phyloP scores from a whole-genome alignment of 2,113 vertebrate genomes.

The Mormyrus iriodes region DNA sequence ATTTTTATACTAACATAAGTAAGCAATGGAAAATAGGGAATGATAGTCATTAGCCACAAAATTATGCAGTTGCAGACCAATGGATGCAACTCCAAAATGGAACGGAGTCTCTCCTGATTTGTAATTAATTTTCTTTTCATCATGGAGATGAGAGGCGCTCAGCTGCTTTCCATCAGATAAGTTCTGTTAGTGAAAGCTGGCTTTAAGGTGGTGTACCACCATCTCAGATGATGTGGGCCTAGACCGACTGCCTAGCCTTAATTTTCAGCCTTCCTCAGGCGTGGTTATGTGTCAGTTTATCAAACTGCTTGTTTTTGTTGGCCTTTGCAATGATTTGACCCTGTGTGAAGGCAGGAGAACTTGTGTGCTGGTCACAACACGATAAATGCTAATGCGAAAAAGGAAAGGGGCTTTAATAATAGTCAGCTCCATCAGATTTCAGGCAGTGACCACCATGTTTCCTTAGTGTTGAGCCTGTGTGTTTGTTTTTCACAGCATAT shows the following conservation, averaged over 20 bases:
- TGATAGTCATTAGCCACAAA: background rate
- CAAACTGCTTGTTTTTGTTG: background rate
- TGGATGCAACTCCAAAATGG: background rate
- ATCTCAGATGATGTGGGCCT: background rate
- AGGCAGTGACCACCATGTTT: background rate
- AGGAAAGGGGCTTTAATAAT: background rate
- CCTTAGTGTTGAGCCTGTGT: background rate
- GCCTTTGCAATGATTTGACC: background rate
- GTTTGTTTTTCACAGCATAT: background rate
- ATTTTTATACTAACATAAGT: background rate
- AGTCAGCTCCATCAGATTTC: background rate
- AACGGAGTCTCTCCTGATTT: background rate
- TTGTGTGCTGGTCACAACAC: background rate
- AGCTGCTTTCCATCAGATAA: background rate
- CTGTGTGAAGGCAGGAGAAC: background rate
- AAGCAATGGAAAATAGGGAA: background rate
- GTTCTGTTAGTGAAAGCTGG: background rate
- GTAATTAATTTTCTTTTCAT: constrained; percentile 1
- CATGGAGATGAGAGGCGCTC: background rate
- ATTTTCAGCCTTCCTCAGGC: background rate
- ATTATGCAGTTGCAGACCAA: background rate
- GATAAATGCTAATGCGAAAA: background rate
- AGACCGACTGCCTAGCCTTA: background rate
- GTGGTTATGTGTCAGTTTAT: background rate
- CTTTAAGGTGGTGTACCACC: background rate